Conservation (phyloP, 2,888 invertebrate genomes). For the Ephialtes manifestator region DNA sequence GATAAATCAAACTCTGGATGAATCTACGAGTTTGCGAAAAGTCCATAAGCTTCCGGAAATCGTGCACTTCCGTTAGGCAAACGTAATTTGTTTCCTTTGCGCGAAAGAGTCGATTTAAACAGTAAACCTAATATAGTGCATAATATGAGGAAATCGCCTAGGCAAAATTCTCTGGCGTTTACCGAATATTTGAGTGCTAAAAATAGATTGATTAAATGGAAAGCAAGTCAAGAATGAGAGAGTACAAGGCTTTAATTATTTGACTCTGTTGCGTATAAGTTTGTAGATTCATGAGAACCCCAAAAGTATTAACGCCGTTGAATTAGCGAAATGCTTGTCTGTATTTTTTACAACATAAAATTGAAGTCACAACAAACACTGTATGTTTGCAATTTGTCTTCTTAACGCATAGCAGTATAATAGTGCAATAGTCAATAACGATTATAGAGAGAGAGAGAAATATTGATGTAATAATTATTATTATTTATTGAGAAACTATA, state of each 20-base stretch:
- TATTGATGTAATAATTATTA: conserved; percentile 54
- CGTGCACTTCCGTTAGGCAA: not conserved
- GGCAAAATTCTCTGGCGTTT: not conserved
- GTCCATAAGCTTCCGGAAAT: not conserved
- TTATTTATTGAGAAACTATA: conserved; percentile 57
- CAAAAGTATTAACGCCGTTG: not conserved
- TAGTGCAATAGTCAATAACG: not conserved
- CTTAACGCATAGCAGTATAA: not conserved
- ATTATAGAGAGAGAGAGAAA: conserved; percentile 27
- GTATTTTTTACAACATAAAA: not conserved
- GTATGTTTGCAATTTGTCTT: not conserved
- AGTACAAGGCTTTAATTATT: not conserved
- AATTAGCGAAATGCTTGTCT: not conserved
- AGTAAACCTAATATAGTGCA: conserved; percentile 4
- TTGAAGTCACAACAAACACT: not conserved
- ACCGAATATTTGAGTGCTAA: not conserved
- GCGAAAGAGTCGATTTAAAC: not conserved
- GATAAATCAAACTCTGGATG: conserved; percentile 15
- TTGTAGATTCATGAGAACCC: not conserved
- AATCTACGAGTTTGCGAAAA: not conserved
- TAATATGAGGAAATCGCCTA: not conserved
- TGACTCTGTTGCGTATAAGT: not conserved
- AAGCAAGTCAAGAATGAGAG: not conserved
- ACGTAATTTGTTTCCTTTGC: not conserved
- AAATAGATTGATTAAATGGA: conserved; percentile 9